Evolutionary conservation across 1,140 invertebrate species (phyloP).

Genomic region (Aphelinus certus): DNA sequence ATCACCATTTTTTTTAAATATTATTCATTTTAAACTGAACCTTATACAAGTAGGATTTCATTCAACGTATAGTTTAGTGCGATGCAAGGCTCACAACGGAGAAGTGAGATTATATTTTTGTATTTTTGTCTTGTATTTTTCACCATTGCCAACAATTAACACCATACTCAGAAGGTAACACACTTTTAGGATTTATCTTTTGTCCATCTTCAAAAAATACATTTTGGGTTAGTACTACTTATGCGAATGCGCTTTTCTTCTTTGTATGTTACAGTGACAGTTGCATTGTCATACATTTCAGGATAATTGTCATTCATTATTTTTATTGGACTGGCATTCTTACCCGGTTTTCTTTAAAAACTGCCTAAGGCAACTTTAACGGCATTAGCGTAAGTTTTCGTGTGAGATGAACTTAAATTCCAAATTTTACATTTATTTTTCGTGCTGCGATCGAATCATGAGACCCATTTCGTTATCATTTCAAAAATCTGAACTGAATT

Average conservation of each 20-base stretch:
- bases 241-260: constrained; percentile 35
- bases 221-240: constrained; percentile 42
- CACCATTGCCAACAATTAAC: constrained; percentile 6
- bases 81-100: constrained; percentile 1
- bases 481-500: neutral
- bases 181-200: constrained; percentile 9
- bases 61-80: constrained; percentile 1
- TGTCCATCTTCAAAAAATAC: constrained; percentile 44
- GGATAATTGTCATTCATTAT: constrained; percentile 34
- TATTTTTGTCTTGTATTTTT: constrained; percentile 1
- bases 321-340: constrained; percentile 51
- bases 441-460: neutral
- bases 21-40: neutral
- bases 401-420: constrained; percentile 31
- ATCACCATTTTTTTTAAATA: neutral
- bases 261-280: constrained; percentile 43
- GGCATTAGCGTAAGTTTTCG: constrained; percentile 39
- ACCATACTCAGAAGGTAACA: constrained; percentile 12
- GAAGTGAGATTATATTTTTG: neutral
- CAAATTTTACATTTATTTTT: constrained; percentile 6
- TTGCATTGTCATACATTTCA: constrained; percentile 45
- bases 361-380: constrained; percentile 51
- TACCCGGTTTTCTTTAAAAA: constrained; percentile 48
- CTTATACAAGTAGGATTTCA: neutral
- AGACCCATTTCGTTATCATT: too few relatives aligned